Evolutionary conservation across 2,113 vertebrate genomes (phyloP), one percentile per base, ranked within the genome.

Genomic region (Cyphomyrus discorhynchus): DNA sequence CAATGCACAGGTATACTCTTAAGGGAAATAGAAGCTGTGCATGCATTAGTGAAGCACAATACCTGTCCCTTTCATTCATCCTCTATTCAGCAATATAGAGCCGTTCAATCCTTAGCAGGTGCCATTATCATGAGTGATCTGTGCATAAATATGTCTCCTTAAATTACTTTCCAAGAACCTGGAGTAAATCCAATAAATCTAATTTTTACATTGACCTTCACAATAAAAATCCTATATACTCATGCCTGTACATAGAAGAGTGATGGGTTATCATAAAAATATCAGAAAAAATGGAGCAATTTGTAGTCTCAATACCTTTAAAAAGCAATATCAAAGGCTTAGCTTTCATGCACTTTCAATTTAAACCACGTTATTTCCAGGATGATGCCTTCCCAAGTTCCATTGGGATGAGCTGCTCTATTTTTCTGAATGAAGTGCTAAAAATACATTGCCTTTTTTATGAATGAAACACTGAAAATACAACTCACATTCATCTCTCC

Each of bases 381-480:
- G 74, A 91, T 91, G 92, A 91, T 39, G 85, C 92, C 91, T 90
- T 89, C 87, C 91, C 88, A 88, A 94, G 88, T 91, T 94, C 93
- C 93, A 94, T 92, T 94, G 90, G 87, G 91, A 92, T 91, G 56
- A 66, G 91, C 89, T 92, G 93, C 90, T 87, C 87, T 92, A 83
- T 93, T 93, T 93, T 94, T 95, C 91, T 92, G 94, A 93, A 94
- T 95, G 93, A 96, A 93, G 86, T 62, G 91, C 93, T 95, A 93
- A 95, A 96, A 93, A 93, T 93, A 92, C 89, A 83, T 89, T 56
- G 88, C 92, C 89, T 89, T 93, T 93, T 84, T 94, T 96, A 92
- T 93, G 94, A 93, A 94, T 95, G 93, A 95, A 93, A 88, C 50
- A 92, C 93, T 95, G 93, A 95, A 95, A 94, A 93, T 92, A 92